Conservation (phyloP, 2,113 vertebrate species). For the Actenoides hombroni region DNA sequence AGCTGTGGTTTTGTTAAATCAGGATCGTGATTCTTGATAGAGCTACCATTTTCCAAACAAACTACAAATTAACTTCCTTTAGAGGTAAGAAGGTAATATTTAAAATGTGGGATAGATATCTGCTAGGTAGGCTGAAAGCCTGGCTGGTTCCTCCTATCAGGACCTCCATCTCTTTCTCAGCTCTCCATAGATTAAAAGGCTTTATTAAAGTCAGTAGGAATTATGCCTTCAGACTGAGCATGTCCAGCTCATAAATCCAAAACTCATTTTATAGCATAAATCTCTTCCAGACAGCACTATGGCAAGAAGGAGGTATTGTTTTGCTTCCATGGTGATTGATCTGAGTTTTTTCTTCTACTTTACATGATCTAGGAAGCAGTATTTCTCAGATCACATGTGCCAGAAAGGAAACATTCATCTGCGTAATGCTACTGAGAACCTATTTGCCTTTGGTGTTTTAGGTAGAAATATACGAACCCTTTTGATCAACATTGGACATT, state of each 20-base stretch:
- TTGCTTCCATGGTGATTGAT: neutral
- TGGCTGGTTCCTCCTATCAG: neutral
- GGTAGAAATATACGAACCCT: neutral
- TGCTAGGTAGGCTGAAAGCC: neutral
- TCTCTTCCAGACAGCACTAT: neutral
- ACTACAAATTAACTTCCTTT: neutral
- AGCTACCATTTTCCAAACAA: neutral
- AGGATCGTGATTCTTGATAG: neutral
- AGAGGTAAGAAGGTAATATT: neutral
- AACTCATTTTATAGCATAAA: neutral
- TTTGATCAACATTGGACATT: neutral
- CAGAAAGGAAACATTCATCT: neutral
- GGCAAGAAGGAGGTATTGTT: neutral
- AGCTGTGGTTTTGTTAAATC: neutral
- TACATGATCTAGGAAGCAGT: neutral
- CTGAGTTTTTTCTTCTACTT: neutral
- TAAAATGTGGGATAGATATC: neutral
- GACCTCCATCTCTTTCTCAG: neutral
- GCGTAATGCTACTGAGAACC: neutral
- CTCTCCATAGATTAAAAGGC: neutral
- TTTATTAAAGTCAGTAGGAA: neutral
- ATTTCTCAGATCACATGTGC: neutral
- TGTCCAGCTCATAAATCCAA: neutral
- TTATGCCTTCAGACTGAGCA: neutral
- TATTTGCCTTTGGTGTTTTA: neutral